phyloP scores from a whole-genome alignment of 2,888 invertebrate genomes.

The Smittia aterrima region DNA sequence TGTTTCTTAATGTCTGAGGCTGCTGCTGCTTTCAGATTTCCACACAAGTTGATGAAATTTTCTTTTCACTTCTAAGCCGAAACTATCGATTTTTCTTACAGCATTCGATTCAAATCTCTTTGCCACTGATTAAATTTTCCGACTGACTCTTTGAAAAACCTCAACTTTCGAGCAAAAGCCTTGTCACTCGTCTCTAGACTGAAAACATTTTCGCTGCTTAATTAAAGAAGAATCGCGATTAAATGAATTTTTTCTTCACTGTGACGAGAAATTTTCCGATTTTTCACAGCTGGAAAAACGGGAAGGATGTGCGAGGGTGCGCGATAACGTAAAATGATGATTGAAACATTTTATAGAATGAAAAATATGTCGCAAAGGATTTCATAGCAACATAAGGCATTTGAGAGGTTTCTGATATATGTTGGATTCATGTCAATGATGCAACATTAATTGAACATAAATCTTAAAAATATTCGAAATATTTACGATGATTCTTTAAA shows the following conservation, averaged over 20 bases:
- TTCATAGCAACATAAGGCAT: no score
- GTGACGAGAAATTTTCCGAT: conserved; percentile 15
- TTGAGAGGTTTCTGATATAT: no score
- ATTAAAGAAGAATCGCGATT: neutral
- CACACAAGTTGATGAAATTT: neutral
- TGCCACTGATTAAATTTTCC: neutral
- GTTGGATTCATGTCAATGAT: no score
- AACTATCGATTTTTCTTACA: conserved; percentile 35
- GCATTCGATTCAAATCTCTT: conserved; percentile 7
- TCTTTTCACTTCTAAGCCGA: conserved; percentile 34
- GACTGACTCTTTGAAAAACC: neutral
- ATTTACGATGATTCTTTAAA: no score
- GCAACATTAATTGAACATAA: no score
- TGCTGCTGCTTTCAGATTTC: neutral
- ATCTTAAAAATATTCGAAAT: no score
- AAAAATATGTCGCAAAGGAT: no score
- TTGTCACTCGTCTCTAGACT: neutral
- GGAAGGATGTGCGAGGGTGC: conserved; percentile 14
- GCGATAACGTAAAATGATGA: neutral
- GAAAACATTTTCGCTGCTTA: conserved; percentile 17
- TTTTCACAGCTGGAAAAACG: conserved; percentile 24
- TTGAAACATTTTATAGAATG: neutral
- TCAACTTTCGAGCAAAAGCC: neutral
- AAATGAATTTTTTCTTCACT: conserved; percentile 10
- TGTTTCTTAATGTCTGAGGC: neutral